phyloP scores from a whole-genome alignment of 2,888 invertebrate genomes.

The Epirrita christyi region DNA sequence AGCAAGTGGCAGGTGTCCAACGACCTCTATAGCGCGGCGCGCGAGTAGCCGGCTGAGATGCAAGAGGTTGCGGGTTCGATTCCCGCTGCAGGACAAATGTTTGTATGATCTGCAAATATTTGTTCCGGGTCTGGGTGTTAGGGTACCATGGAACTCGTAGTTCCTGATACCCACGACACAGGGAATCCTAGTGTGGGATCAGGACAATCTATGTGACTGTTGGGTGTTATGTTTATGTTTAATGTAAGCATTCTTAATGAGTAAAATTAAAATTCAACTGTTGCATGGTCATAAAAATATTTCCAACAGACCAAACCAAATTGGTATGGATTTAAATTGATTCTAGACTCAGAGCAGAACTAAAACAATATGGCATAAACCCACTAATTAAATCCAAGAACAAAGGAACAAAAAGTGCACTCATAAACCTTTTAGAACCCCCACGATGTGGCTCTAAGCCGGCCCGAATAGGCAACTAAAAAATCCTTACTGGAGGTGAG shows the following conservation, averaged over 20 bases:
- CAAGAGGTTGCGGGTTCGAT: no score
- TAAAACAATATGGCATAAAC: slow-evolving; percentile 68
- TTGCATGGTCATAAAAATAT: slow-evolving; percentile 29
- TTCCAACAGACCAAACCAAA: slow-evolving; percentile 26
- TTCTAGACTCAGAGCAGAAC: slow-evolving; percentile 43
- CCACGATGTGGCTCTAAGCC: slow-evolving; percentile 67
- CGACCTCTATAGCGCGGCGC: no score
- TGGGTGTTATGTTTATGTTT: no score
- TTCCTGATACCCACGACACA: no score
- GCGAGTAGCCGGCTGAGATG: no score
- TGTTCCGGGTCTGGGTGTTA: no score
- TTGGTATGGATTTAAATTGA: slow-evolving; percentile 33
- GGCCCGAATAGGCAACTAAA: slow-evolving; percentile 62
- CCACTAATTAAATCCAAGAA: slow-evolving; percentile 74
- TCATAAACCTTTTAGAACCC: slow-evolving; percentile 76
- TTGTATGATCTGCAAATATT: no score
- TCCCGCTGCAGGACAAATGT: no score
- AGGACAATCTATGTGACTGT: no score
- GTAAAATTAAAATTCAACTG: slow-evolving; percentile 31
- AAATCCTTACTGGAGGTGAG: slow-evolving; percentile 61
- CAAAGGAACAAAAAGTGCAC: slow-evolving; percentile 68
- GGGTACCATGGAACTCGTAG: no score
- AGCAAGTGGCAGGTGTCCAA: background rate
- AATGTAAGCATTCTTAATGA: slow-evolving; percentile 17
- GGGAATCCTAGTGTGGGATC: no score